phyloP scores from a whole-genome alignment of 2,888 invertebrate genomes.

The Diloba caeruleocephala region DNA sequence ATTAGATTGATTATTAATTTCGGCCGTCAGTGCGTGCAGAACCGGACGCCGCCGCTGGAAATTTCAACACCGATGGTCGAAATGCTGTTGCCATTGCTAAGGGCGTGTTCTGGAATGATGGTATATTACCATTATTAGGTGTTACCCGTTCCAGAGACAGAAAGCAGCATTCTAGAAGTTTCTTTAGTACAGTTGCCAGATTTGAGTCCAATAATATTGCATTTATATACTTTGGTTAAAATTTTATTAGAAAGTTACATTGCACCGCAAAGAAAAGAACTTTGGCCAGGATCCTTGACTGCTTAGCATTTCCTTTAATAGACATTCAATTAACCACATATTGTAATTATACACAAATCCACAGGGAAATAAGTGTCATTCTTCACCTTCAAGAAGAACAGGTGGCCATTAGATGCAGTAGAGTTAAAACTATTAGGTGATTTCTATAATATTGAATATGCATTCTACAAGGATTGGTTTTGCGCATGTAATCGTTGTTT shows the following conservation, averaged over 20 bases:
- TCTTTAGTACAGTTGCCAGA: neutral
- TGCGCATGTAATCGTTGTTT: conserved; percentile 4
- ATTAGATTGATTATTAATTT: no score
- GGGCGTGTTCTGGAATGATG: no score
- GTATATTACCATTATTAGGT: no score
- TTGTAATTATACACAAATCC: conserved; percentile 16
- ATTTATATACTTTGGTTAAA: neutral
- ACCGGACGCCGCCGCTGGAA: no score
- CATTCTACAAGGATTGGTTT: conserved; percentile 7
- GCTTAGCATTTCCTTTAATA: conserved; percentile 36
- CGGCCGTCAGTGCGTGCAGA: no score
- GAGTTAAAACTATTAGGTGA: neutral
- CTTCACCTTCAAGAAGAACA: conserved; percentile 11
- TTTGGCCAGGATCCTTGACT: conserved; percentile 25
- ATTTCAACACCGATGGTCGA: no score
- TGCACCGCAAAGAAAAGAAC: neutral
- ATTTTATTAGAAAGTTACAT: no score
- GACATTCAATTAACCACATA: conserved; percentile 38
- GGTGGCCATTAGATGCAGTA: neutral
- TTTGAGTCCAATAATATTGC: neutral
- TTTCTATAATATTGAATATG: conserved; percentile 7
- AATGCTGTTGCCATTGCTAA: no score
- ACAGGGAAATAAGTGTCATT: conserved; percentile 7
- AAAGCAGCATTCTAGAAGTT: neutral
- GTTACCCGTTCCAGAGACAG: no score